phyloP scores from a whole-genome alignment of 2,888 invertebrate species.

The Heteromyza rotundicornis region DNA sequence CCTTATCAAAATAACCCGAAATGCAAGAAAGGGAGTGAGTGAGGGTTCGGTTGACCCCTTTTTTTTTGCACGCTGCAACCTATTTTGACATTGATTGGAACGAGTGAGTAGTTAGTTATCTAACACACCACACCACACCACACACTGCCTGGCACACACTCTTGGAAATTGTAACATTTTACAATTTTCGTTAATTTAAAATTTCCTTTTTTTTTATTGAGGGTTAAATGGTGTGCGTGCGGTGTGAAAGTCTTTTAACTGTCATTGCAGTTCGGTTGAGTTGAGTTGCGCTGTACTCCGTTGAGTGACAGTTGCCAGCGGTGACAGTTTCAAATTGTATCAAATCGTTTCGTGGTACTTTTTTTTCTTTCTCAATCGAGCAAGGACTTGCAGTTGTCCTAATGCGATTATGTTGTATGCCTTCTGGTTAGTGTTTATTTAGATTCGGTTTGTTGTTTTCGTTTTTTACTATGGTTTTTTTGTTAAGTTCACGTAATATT shows the following conservation, averaged over 20 bases:
- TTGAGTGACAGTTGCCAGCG: background rate
- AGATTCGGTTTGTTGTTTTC: background rate
- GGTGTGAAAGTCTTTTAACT: constrained; percentile 5
- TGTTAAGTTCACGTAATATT: background rate
- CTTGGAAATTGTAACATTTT: constrained; percentile 2
- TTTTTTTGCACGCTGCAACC: background rate
- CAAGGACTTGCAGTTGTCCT: background rate
- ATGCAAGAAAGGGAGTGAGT: background rate
- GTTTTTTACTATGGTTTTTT: background rate
- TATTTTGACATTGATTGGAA: background rate
- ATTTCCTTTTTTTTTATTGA: background rate
- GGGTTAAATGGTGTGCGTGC: background rate
- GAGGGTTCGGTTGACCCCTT: background rate
- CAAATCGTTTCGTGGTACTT: background rate
- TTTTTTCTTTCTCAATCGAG: no score
- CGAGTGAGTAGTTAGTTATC: background rate
- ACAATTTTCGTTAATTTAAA: no score
- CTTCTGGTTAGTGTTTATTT: background rate
- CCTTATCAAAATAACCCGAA: background rate
- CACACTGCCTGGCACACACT: background rate
- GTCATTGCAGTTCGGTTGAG: background rate
- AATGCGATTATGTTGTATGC: background rate
- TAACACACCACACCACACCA: no score
- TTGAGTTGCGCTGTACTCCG: no score
- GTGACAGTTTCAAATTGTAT: background rate